These are phyloP conservation scores for Matsumyia berberina DNA, from an alignment of 2,888 invertebrate genomes.

Conservation along the genomic window DNA sequence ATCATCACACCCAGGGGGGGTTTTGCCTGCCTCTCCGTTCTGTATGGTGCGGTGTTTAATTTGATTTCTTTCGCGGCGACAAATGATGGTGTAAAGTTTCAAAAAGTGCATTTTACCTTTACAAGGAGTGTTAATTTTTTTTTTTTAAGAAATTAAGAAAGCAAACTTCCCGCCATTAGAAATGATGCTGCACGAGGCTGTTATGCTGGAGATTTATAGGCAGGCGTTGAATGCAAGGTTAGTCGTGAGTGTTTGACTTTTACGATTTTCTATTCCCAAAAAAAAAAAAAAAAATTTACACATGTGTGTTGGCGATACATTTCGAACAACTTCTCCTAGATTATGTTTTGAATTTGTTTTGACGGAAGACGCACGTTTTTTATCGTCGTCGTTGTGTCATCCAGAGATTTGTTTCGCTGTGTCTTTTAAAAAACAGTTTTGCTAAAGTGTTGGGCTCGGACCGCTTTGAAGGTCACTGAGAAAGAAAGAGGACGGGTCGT, in stretches of 20 bases:
- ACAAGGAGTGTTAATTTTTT: constrained; percentile 1
- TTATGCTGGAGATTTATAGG: constrained; percentile 85
- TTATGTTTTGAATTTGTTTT: constrained; percentile 24
- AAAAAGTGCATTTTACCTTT: constrained; percentile 21
- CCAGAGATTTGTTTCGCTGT: neutral
- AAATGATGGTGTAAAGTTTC: constrained; percentile 20
- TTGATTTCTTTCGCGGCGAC: no score
- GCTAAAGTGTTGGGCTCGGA: neutral
- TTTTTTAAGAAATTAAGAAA: constrained; percentile 30
- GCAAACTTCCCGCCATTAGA: constrained; percentile 74
- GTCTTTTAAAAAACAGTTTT: constrained; percentile 9
- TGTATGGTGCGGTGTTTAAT: constrained; percentile 17
- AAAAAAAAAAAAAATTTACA: neutral
- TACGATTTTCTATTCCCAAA: neutral
- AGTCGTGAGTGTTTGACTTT: constrained; percentile 62
- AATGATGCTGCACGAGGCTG: constrained; percentile 85
- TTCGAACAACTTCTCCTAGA: neutral
- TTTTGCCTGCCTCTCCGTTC: no score
- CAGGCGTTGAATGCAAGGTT: constrained; percentile 85
- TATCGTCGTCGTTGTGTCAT: constrained; percentile 9
- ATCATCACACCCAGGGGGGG: no score
- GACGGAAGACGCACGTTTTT: constrained; percentile 51
- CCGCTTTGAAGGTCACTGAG: constrained; percentile 47
- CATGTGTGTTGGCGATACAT: neutral
- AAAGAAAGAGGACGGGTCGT: constrained; percentile 5